Evolutionary conservation across 2,888 invertebrate genomes (phyloP).

Genomic region (Apodemia zela): DNA sequence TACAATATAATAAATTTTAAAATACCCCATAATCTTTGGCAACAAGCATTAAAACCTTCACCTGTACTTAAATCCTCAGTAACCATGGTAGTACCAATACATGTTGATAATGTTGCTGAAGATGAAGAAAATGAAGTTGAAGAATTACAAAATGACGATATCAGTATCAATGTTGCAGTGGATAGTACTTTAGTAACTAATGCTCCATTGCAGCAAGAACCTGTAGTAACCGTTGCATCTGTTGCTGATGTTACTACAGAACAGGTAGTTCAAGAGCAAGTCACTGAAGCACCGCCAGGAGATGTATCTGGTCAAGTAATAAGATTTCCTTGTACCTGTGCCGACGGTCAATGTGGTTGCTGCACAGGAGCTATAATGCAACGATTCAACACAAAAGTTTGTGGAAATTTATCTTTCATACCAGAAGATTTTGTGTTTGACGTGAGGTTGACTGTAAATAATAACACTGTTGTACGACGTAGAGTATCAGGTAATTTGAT

Average conservation of each 20-base stretch:
- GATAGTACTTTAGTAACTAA: constrained; percentile 36
- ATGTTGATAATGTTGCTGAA: constrained; percentile 54
- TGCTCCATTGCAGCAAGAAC: constrained; percentile 35
- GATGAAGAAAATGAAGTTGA: constrained; percentile 36
- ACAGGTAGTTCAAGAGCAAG: constrained; percentile 45
- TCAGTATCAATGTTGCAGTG: constrained; percentile 39
- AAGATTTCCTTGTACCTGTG: constrained; percentile 82
- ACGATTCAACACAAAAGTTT: constrained; percentile 85
- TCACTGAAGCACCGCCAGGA: constrained; percentile 36
- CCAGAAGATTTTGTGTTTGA: constrained; percentile 92
- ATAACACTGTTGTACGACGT: constrained; percentile 85
- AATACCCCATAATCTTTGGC: constrained; percentile 56
- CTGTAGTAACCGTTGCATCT: constrained; percentile 32
- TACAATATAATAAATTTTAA: constrained; percentile 58
- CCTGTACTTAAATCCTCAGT: constrained; percentile 65
- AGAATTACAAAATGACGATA: constrained; percentile 38
- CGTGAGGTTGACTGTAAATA: constrained; percentile 85
- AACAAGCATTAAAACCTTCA: constrained; percentile 56
- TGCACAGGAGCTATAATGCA: constrained; percentile 84
- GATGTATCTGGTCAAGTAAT: constrained; percentile 67
- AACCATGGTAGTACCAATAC: constrained; percentile 61
- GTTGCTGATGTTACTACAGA: constrained; percentile 38
- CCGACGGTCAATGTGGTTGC: constrained; percentile 83
- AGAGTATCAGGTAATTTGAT: constrained; percentile 84
- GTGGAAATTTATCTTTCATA: constrained; percentile 88